These are phyloP conservation scores for Nasua narica DNA, from an alignment of 2,797 vertebrate species.

Conservation along the genomic window DNA sequence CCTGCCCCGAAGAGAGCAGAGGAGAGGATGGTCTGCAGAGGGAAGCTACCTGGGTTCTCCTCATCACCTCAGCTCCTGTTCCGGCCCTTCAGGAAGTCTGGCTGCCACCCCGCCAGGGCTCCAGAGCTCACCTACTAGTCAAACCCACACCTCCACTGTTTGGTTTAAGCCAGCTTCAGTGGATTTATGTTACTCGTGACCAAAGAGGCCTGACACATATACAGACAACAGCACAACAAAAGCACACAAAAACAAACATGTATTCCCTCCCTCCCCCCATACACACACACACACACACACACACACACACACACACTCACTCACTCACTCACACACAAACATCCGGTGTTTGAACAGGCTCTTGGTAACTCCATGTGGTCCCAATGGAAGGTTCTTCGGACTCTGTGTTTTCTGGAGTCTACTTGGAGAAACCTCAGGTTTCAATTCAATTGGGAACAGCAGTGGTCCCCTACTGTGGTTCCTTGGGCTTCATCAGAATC, in stretches of 20 bases:
- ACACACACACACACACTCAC: background rate
- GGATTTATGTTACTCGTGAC: conserved; percentile 27
- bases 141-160: background rate
- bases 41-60: background rate
- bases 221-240: conserved; percentile 1
- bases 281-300: background rate
- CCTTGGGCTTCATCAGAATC: conserved; percentile 46
- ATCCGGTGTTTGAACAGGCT: background rate
- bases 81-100: background rate
- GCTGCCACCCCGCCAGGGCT: background rate
- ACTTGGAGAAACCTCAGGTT: conserved; percentile 47
- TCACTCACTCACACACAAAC: background rate
- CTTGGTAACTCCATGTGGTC: conserved; percentile 54
- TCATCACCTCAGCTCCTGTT: background rate
- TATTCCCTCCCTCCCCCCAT: background rate
- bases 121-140: background rate
- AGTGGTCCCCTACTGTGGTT: background rate
- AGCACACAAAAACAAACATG: background rate
- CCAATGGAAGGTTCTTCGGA: conserved; percentile 40
- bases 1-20: background rate
- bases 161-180: background rate
- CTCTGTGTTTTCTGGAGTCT: conserved; percentile 29
- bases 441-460: conserved; percentile 52
- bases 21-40: background rate
- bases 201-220: background rate